A percentile compares a stretch with the other conserved stretches of the same genome.
Conservation (phyloP, 2,888 invertebrate genomes). For the Ophraella communa region DNA sequence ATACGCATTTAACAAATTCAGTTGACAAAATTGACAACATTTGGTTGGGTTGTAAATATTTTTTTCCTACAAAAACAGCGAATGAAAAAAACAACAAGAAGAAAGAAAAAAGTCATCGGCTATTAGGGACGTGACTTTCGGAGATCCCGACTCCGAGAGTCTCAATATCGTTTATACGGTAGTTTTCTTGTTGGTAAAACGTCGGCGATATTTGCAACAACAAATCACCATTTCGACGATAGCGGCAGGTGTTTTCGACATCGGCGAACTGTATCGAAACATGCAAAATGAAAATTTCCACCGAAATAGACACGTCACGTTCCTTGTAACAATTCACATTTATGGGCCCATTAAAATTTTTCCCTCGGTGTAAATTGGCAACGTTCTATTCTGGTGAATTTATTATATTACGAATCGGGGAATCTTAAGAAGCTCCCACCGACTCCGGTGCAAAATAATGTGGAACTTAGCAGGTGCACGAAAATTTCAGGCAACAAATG, state of each 20-base stretch:
- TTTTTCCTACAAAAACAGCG: conserved; percentile 3
- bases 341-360: conserved; percentile 35
- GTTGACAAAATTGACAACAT: conserved; percentile 21
- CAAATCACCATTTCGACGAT: conserved; percentile 31
- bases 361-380: conserved; percentile 27
- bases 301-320: conserved; percentile 31
- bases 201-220: conserved; percentile 34
- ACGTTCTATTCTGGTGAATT: conserved; percentile 26
- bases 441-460: neutral
- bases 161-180: conserved; percentile 28
- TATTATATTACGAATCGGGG: conserved; percentile 24
- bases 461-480: too few species aligned
- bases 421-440: conserved; percentile 7
- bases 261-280: conserved; percentile 31
- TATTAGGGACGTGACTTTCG: conserved; percentile 27
- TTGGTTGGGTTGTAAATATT: conserved; percentile 18
- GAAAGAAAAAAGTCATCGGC: conserved; percentile 21
- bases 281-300: conserved; percentile 32
- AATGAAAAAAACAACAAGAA: neutral
- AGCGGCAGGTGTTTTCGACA: conserved; percentile 32
- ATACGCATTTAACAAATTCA: conserved; percentile 13
- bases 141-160: conserved; percentile 15
- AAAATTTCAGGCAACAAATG: too few species aligned
- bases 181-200: conserved; percentile 26
- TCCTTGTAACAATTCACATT: conserved; percentile 34